These are phyloP conservation scores for Trachops cirrhosus DNA, from an alignment of 2,797 vertebrate genomes.

Conservation along the genomic window DNA sequence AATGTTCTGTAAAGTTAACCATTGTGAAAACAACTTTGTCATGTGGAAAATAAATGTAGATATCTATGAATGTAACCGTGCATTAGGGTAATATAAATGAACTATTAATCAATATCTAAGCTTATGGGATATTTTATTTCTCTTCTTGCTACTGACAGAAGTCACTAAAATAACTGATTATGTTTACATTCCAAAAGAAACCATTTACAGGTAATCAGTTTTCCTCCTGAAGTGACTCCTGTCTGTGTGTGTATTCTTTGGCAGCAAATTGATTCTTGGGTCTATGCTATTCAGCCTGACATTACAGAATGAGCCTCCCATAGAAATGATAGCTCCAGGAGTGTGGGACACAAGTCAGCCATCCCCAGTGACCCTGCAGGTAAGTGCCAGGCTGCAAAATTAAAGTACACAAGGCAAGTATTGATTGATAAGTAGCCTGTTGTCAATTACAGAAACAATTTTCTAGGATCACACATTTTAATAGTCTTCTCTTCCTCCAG, in stretches of 20 bases:
- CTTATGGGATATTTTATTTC: neutral
- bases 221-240: neutral
- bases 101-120: neutral
- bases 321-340: slow-evolving; percentile 71
- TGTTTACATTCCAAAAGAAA: slow-evolving; percentile 26
- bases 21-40: neutral
- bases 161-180: neutral
- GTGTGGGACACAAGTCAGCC: slow-evolving; percentile 71
- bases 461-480: slow-evolving; percentile 35
- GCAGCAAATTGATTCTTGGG: slow-evolving; percentile 63
- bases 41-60: neutral
- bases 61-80: neutral
- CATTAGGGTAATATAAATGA: neutral
- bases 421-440: neutral
- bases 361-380: slow-evolving; percentile 77
- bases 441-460: slow-evolving; percentile 45
- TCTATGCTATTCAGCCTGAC: slow-evolving; percentile 75
- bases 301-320: neutral
- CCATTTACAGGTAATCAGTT: neutral
- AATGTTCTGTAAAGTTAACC: neutral
- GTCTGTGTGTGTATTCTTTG: neutral
- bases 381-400: slow-evolving; percentile 51
- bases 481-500: neutral
- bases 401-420: neutral
- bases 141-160: slow-evolving; percentile 17